Conservation (phyloP, 2,797 vertebrate species). For the Tympanoctomys barrerae region DNA sequence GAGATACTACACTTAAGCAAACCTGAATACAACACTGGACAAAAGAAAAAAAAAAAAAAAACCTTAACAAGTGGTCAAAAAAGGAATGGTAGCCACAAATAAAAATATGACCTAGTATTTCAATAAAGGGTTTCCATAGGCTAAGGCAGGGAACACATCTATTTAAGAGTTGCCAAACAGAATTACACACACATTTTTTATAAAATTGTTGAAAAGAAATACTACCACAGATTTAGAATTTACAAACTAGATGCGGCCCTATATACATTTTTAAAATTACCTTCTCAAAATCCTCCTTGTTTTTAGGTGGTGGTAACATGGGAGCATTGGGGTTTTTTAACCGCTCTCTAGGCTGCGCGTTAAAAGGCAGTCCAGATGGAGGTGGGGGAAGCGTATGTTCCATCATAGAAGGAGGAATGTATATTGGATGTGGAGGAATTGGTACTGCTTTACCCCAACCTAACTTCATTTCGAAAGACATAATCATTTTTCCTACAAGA, state of each 20-base stretch:
- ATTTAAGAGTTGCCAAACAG: slow-evolving; percentile 87
- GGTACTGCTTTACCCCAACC: slow-evolving; percentile 99
- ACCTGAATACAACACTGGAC: slow-evolving; percentile 87
- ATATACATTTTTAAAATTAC: slow-evolving; percentile 93
- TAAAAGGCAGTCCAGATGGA: slow-evolving; percentile 99
- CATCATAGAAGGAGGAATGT: slow-evolving; percentile 99
- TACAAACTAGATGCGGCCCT: slow-evolving; percentile 87
- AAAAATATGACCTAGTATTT: slow-evolving; percentile 82
- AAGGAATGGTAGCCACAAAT: slow-evolving; percentile 84
- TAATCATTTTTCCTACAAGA: slow-evolving; percentile 97
- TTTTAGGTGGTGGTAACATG: slow-evolving; percentile 97
- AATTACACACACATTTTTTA: slow-evolving; percentile 86
- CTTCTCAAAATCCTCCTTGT: slow-evolving; percentile 99
- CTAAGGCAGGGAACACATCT: slow-evolving; percentile 89
- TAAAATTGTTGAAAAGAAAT: slow-evolving; percentile 86
- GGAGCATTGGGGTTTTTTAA: slow-evolving; percentile 98
- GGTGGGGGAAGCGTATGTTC: slow-evolving; percentile 98
- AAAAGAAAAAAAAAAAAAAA: slow-evolving; percentile 79
- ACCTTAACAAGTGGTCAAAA: slow-evolving; percentile 86
- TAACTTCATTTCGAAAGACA: slow-evolving; percentile 99
- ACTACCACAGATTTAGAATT: slow-evolving; percentile 88
- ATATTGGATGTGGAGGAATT: slow-evolving; percentile 99
- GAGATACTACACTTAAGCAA: slow-evolving; percentile 88
- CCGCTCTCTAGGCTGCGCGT: slow-evolving; percentile 97
- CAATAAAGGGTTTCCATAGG: slow-evolving; percentile 84